Base-by-base conservation (phyloP, 2,888 invertebrate genomes). In the Gymnocheta viridis region DNA sequence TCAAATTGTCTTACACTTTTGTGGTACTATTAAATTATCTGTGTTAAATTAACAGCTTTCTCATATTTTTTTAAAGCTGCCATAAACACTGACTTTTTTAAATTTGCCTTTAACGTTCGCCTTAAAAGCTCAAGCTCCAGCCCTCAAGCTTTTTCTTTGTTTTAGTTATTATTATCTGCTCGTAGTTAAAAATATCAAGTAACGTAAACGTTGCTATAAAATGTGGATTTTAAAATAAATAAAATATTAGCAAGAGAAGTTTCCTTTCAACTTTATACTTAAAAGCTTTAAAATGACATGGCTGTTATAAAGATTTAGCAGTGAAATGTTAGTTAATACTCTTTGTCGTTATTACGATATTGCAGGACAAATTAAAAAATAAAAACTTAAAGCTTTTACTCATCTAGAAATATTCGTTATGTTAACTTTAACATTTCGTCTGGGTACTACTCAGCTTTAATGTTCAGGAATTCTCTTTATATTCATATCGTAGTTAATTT, bases 41-140 rank as follows among this genome's bases (percentile, higher is more conserved):
- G 2, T 54, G 22, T 66, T 66, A 58, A 66, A 58, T n/a, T 2
- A 44, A 70, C 51, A 77, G 70, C 66, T 77, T 77, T 82, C 41
- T 64, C 17, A 24, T 6, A 54, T 32, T 62, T 69, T 38, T 35
- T 0, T 27, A 27, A 54, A 49, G 4, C 3, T 22, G n/a, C n/a
- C 24, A 10, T n/a, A 14, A 4, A 2, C 44, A 14, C 1, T 10
- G 22, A 2, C 3, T 10, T 32, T 19, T 22, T 27, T 9, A 6
- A 69, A 0, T 38, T 29, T 9, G 22, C 4, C 22, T 10, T 2
- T 2, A 7, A 29, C 3, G 32, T 32, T 32, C 32, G 19, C 66
- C 7, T 2, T 5, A 51, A 51, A 54, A 22, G 22, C 22, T 54
- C n/a, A n/a, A n/a, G n/a, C n/a, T n/a, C n/a, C n/a, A 24, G 22